phyloP scores from a whole-genome alignment of 2,113 vertebrate species.

The Ammospiza nelsoni region DNA sequence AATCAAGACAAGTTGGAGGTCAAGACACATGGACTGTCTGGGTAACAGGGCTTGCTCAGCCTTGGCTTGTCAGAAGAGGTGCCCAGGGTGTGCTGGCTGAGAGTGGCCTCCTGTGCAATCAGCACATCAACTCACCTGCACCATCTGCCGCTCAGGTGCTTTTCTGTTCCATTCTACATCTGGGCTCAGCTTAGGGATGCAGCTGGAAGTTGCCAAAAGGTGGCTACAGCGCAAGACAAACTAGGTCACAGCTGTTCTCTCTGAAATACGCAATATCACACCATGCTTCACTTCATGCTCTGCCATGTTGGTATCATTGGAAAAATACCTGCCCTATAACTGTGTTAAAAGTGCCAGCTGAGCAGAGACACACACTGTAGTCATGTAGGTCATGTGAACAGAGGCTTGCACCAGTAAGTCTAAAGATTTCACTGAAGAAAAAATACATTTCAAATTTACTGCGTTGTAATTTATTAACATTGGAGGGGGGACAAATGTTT shows the following conservation, averaged over 20 bases:
- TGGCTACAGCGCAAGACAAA: neutral
- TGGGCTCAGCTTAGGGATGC: neutral
- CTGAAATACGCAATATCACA: neutral
- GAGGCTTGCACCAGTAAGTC: neutral
- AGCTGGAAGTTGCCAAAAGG: neutral
- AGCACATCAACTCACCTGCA: neutral
- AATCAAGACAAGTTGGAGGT: neutral
- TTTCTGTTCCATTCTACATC: fast-evolving
- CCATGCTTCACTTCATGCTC: neutral
- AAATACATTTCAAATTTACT: neutral
- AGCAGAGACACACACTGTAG: neutral
- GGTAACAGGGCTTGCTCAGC: neutral
- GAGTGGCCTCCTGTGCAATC: neutral
- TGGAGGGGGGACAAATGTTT: neutral
- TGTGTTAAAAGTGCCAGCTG: neutral
- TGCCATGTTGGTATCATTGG: neutral
- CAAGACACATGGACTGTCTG: fast-evolving
- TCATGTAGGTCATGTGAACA: neutral
- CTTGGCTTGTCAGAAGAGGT: neutral
- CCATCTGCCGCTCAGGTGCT: neutral
- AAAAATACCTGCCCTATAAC: neutral
- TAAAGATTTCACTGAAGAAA: neutral
- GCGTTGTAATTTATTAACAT: neutral
- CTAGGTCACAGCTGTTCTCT: neutral
- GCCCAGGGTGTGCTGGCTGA: neutral